These are phyloP conservation scores for Dufourea novaeangliae DNA, from an alignment of 1,140 invertebrate species.

Conservation along the genomic window DNA sequence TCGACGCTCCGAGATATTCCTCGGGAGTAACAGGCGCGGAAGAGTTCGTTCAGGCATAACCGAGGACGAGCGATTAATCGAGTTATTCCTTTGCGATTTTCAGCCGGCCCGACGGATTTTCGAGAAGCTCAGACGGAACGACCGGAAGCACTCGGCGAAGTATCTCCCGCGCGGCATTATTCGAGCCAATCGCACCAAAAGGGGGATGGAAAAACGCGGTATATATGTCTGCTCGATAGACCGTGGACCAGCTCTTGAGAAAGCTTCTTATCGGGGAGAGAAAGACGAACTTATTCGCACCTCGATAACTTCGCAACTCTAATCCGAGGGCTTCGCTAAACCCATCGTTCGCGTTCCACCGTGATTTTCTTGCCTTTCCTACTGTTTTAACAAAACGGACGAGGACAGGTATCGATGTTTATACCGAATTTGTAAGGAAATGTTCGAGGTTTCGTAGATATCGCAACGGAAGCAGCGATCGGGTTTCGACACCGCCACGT, in stretches of 20 bases:
- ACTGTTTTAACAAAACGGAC: background rate
- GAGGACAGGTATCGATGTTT: too few relatives aligned
- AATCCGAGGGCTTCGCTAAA: conserved; percentile 30
- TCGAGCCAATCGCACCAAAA: conserved; percentile 26
- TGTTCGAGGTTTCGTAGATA: background rate
- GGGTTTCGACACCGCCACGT: background rate
- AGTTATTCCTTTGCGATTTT: conserved; percentile 53
- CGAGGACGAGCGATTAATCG: conserved; percentile 53
- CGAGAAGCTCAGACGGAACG: background rate
- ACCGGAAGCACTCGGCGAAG: background rate
- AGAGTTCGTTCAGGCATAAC: conserved; percentile 45
- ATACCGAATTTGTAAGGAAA: background rate
- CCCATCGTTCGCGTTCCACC: background rate
- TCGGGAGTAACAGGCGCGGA: conserved; percentile 46
- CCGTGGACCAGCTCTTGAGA: conserved; percentile 17
- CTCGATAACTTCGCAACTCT: conserved; percentile 49
- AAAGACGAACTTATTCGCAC: conserved; percentile 47
- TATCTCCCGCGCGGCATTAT: conserved; percentile 34
- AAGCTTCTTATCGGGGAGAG: conserved; percentile 52
- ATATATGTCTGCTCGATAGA: conserved; percentile 20
- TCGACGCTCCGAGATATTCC: conserved; percentile 16
- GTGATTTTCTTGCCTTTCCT: background rate
- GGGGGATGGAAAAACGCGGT: conserved; percentile 1
- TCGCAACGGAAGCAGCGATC: too few relatives aligned
- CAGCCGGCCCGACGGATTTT: background rate